Percentiles rank a stretch among this genome's conserved stretches.
Conservation (phyloP, 1,140 invertebrate species). For the Temnothorax nylanderi region DNA sequence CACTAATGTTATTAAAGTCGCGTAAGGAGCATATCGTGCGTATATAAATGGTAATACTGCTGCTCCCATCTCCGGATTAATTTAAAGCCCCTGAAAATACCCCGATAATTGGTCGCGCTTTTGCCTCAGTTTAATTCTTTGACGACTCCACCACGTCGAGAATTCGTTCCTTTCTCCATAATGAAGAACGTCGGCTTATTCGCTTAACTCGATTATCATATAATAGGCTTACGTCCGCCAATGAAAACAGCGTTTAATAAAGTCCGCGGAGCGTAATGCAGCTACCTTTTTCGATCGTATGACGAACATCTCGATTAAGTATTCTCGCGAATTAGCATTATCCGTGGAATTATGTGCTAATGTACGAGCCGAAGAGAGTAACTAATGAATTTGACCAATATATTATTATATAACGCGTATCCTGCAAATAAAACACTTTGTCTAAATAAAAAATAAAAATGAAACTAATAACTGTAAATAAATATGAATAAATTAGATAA, state of each 20-base stretch:
- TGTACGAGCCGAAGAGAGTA: slow-evolving; percentile 31
- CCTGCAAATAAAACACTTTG: background rate
- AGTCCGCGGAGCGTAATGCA: slow-evolving; percentile 31
- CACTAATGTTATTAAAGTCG: slow-evolving; percentile 14
- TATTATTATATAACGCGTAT: background rate
- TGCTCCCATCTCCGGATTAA: slow-evolving; percentile 17
- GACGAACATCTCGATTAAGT: slow-evolving; percentile 63
- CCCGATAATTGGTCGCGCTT: slow-evolving; percentile 46
- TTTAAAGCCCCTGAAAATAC: slow-evolving; percentile 47
- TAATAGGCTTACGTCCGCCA: slow-evolving; percentile 55
- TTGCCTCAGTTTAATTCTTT: slow-evolving; percentile 47
- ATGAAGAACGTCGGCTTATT: slow-evolving; percentile 48
- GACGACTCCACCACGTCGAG: slow-evolving; percentile 18
- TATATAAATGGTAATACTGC: slow-evolving; percentile 33
- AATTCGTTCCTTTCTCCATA: slow-evolving; percentile 51
- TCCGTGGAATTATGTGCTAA: slow-evolving; percentile 73
- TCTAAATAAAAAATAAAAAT: background rate
- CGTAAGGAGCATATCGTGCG: background rate
- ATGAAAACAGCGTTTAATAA: slow-evolving; percentile 58
- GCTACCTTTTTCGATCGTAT: slow-evolving; percentile 31
- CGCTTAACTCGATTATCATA: slow-evolving; percentile 51
- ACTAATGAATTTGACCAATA: background rate
- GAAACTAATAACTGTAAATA: background rate
- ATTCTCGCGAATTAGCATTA: slow-evolving; percentile 72
- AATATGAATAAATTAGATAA: background rate